These are phyloP conservation scores for Dasysyrphus tricinctus DNA, from an alignment of 2,888 invertebrate genomes.

Conservation along the genomic window DNA sequence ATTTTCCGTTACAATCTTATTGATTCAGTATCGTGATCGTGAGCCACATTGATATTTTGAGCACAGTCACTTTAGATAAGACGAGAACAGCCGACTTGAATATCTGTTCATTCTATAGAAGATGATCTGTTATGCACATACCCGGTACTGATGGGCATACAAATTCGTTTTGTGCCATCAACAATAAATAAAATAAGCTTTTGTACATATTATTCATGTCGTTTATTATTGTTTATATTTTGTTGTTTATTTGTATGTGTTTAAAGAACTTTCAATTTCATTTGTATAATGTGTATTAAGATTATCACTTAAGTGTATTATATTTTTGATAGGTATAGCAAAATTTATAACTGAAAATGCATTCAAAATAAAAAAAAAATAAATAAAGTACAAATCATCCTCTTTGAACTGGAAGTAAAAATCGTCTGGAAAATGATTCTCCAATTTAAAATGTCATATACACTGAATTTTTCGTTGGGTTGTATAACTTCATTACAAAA, in stretches of 20 bases:
- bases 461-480: neutral
- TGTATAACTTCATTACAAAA: neutral
- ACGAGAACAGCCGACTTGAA: too few relatives aligned
- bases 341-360: neutral
- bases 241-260: constrained; percentile 19
- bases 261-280: constrained; percentile 18
- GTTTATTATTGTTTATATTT: constrained; percentile 20
- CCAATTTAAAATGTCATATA: neutral
- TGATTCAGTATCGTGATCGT: too few relatives aligned
- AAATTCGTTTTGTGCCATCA: too few relatives aligned
- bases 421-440: neutral
- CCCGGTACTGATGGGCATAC: too few relatives aligned
- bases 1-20: too few relatives aligned
- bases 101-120: too few relatives aligned
- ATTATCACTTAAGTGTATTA: constrained; percentile 46
- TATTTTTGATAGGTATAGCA: constrained; percentile 36
- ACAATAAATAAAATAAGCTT: neutral
- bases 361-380: neutral
- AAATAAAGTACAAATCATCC: neutral
- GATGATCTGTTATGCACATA: too few relatives aligned
- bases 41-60: too few relatives aligned
- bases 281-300: constrained; percentile 32
- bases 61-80: too few relatives aligned
- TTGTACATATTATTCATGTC: neutral
- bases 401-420: neutral